These are phyloP conservation scores for Cosmia trapezina DNA, from an alignment of 2,888 invertebrate species.

Conservation along the genomic window DNA sequence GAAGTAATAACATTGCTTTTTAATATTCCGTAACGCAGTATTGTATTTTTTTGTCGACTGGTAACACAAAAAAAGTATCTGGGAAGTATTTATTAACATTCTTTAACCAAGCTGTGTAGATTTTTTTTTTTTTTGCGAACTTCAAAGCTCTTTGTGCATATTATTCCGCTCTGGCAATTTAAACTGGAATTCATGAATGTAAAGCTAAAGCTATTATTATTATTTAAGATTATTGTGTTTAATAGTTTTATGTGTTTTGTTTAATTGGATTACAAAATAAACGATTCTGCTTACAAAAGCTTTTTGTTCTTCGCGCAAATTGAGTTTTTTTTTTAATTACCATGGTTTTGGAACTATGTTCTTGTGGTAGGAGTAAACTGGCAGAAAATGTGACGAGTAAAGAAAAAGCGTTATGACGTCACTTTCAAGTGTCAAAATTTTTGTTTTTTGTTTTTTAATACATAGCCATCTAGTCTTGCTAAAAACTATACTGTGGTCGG, in stretches of 20 bases:
- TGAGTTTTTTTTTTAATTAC: not conserved
- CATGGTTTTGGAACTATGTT: too few species aligned
- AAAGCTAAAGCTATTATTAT: too few species aligned
- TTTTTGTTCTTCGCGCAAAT: not conserved
- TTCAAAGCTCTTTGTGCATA: conserved; percentile 42
- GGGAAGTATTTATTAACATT: conserved; percentile 55
- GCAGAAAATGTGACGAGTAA: too few species aligned
- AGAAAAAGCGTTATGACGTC: too few species aligned
- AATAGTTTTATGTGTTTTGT: not conserved
- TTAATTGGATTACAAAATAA: not conserved
- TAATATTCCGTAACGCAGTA: conserved; percentile 20
- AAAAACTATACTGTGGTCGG: too few species aligned
- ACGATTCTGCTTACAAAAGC: not conserved
- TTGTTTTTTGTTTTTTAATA: too few species aligned
- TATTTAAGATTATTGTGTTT: not conserved
- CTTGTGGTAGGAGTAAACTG: too few species aligned
- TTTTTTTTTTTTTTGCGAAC: conserved; percentile 24
- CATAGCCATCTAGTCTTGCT: too few species aligned
- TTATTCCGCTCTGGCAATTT: conserved; percentile 29
- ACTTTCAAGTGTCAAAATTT: too few species aligned
- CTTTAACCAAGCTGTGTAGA: conserved; percentile 27
- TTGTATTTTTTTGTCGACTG: conserved; percentile 36
- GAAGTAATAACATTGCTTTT: conserved; percentile 33
- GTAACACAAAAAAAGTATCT: conserved; percentile 32
- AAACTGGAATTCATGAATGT: conserved; percentile 30